These are phyloP conservation scores for Balaenoptera acutorostrata DNA, from an alignment of 2,113 vertebrate genomes.

Conservation along the genomic window DNA sequence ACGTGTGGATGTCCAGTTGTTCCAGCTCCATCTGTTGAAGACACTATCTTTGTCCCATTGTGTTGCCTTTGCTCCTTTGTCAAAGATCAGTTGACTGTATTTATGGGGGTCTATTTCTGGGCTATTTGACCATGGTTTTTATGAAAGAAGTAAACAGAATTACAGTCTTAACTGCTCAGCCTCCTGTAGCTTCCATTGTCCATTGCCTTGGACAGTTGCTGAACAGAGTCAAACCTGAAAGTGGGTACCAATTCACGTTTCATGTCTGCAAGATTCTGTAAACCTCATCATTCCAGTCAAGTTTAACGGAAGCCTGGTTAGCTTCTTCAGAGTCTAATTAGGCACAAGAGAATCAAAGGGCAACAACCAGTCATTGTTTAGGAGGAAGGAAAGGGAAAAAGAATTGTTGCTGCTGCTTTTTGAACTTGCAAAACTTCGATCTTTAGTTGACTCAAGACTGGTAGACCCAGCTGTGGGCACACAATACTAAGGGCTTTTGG, in stretches of 20 bases:
- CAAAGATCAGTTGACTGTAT: not conserved
- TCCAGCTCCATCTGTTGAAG: not conserved
- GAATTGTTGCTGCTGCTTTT: conserved; percentile 18
- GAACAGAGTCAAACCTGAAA: not conserved
- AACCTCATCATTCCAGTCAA: not conserved
- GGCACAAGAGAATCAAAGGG: not conserved
- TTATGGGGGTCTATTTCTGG: not conserved
- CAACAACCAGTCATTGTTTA: not conserved
- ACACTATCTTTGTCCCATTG: not conserved
- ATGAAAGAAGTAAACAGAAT: conserved; percentile 23
- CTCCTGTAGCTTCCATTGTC: not conserved
- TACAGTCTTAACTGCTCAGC: not conserved
- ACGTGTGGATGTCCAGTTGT: not conserved
- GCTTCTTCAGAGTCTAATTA: not conserved
- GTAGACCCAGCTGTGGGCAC: not conserved
- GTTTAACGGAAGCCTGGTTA: not conserved
- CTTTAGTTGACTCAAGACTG: not conserved
- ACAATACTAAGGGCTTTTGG: not conserved
- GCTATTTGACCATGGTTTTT: not conserved
- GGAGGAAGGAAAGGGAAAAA: not conserved
- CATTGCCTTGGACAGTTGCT: not conserved
- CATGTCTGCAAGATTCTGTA: not conserved
- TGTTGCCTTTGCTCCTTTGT: not conserved
- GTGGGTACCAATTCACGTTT: not conserved
- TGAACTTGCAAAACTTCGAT: not conserved